Base-by-base conservation (phyloP, 2,113 vertebrate genomes). In the Tricholaema leucomelas region DNA sequence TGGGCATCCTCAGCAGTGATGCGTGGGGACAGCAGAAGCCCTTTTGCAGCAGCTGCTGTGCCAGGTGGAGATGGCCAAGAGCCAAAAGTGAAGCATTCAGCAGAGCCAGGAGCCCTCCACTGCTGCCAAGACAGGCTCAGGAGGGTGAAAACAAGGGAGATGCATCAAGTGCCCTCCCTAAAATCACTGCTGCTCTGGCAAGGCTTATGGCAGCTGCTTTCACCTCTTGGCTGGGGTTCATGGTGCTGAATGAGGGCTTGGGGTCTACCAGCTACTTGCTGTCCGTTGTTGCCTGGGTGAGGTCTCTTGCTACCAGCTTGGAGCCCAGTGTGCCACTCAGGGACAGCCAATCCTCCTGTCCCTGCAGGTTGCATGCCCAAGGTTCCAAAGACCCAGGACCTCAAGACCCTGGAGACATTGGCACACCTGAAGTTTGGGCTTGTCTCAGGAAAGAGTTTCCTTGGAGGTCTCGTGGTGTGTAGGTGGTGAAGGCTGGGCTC, bases 41-140 rank as follows among this genome's bases (percentile, higher is more conserved):
- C 9, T 1, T 3, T 46, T 19, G 72, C 1, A 2, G 36, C 1
- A 9, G n/a, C 28, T 85, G 63, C 56, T 1, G 8, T 10, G 27
- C 38, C 38, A 21, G 61, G 12, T 42, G 38, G 46, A 79, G 55
- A 50, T 1, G 1, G 27, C 19, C 3, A 2, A 20, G 56, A 58
- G 23, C 8, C 67, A 61, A 48, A 61, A 78, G 18, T 3, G 3
- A 48, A 61, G 11, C 12, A 66, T 30, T 18, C 72, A 48, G 60
- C 21, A 67, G 42, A 63, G 17, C 25, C 40, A 35, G 38, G 35
- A 87, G 40, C 6, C 27, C 18, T 35, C 23, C 0, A 2, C 27
- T 30, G 44, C 82, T 5, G 7, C 50, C 59, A 82, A 73, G 46
- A 30, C 44, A 75, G 52, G 61, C 21, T 81, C 55, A 56, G 0